Evolutionary conservation across 2,888 invertebrate genomes (phyloP).

Genomic region (Cantharis lateralis): DNA sequence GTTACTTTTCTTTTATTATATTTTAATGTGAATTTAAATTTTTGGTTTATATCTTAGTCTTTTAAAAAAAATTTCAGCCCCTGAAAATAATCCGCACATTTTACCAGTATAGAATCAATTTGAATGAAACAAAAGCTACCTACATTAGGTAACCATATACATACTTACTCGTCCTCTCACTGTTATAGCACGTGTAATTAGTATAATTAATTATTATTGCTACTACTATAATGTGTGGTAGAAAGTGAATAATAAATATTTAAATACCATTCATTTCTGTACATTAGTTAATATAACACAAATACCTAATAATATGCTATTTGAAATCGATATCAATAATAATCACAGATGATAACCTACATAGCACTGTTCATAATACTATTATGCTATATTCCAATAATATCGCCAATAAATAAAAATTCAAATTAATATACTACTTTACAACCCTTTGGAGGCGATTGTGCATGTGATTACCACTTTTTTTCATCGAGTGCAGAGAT

Average conservation of each 20-base stretch:
- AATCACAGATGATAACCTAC: no score
- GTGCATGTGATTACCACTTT: background rate
- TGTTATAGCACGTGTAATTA: background rate
- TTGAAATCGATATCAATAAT: background rate
- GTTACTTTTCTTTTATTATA: no score
- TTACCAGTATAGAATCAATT: no score
- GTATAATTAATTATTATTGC: background rate
- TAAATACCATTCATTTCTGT: background rate
- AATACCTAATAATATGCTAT: background rate
- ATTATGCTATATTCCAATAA: background rate
- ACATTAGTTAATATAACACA: background rate
- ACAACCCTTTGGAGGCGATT: background rate
- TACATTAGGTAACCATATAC: no score
- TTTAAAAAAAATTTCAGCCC: no score
- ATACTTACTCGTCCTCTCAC: background rate
- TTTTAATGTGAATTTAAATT: no score
- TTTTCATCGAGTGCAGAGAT: background rate
- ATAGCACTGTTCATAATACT: background rate
- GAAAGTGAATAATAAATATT: background rate
- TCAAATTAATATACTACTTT: background rate
- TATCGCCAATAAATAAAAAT: background rate
- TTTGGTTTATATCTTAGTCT: no score
- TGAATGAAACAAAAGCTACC: no score
- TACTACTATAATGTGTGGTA: background rate
- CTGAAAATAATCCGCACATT: no score